A percentile compares a stretch with the other conserved stretches of the same genome.
Evolutionary conservation across 2,797 vertebrate species (phyloP).

Genomic region (Pseudochirops cupreus): DNA sequence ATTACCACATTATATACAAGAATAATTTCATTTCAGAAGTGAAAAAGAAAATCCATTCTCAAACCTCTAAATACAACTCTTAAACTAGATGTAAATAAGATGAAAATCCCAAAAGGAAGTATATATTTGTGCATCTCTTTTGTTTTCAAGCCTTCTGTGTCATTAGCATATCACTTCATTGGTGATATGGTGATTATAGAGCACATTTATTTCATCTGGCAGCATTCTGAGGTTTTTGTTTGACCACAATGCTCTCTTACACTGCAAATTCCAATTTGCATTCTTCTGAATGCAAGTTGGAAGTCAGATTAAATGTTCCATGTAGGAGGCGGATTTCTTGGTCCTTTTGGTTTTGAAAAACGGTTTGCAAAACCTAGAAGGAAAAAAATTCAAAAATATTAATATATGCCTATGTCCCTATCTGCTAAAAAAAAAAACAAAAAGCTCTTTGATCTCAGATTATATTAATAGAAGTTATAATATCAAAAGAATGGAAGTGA

Average conservation of each 20-base stretch:
- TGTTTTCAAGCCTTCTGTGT: constrained; percentile 44
- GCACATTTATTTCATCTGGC: constrained; percentile 33
- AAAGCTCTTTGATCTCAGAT: not conserved
- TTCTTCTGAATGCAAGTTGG: not conserved
- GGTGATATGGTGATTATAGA: not conserved
- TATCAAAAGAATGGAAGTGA: not conserved
- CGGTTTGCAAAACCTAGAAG: constrained; percentile 86
- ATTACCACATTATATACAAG: constrained; percentile 11
- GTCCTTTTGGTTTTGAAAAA: constrained; percentile 90
- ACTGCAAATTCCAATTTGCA: constrained; percentile 26
- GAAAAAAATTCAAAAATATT: constrained; percentile 54
- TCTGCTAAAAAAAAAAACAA: not conserved
- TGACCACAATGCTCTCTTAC: not conserved
- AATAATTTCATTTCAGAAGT: constrained; percentile 52
- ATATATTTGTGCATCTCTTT: constrained; percentile 28
- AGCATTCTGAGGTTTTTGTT: constrained; percentile 53
- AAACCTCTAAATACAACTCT: constrained; percentile 21
- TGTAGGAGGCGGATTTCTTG: constrained; percentile 85
- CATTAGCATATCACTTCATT: constrained; percentile 56
- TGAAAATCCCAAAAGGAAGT: constrained; percentile 47
- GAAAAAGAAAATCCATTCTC: constrained; percentile 32
- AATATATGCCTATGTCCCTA: constrained; percentile 41
- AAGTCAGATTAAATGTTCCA: constrained; percentile 85
- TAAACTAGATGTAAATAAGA: constrained; percentile 13
- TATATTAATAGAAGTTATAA: not conserved